phyloP scores from a whole-genome alignment of 2,113 vertebrate genomes.

The Psilopsiagon aurifrons region DNA sequence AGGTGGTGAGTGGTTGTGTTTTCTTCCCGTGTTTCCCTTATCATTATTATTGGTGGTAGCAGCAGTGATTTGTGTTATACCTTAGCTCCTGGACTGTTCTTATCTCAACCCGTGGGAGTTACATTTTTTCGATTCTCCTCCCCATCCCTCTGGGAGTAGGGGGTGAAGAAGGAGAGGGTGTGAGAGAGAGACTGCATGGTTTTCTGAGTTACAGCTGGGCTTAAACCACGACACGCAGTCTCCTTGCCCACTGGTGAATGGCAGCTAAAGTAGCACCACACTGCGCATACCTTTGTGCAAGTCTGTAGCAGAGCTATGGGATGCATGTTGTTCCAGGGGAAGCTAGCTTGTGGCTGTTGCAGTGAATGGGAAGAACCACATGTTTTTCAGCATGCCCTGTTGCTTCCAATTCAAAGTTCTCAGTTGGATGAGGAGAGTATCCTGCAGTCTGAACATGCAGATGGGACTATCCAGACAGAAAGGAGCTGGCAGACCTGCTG shows the following conservation, averaged over 20 bases:
- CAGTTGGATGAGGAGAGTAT: fast-evolving
- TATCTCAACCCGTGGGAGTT: too few relatives aligned
- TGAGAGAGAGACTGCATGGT: too few relatives aligned
- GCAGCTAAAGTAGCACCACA: fast-evolving
- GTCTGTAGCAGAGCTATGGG: not conserved
- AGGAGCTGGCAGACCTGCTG: not conserved
- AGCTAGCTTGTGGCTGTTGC: fast-evolving
- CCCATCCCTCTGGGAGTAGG: too few relatives aligned
- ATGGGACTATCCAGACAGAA: not conserved
- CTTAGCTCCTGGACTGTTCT: too few relatives aligned
- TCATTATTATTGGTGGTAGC: too few relatives aligned
- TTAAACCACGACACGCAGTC: too few relatives aligned
- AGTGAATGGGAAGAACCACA: fast-evolving
- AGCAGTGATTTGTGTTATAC: too few relatives aligned
- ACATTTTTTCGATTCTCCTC: too few relatives aligned
- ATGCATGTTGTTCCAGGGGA: fast-evolving
- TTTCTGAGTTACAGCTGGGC: too few relatives aligned
- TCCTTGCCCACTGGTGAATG: fast-evolving
- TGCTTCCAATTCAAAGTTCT: fast-evolving
- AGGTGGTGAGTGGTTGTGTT: too few relatives aligned
- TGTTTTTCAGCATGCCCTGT: not conserved
- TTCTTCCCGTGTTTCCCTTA: too few relatives aligned
- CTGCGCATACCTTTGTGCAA: not conserved
- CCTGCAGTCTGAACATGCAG: not conserved
- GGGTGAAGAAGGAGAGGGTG: too few relatives aligned